Percentiles rank a stretch among this genome's conserved stretches.
phyloP scores from a whole-genome alignment of 2,888 invertebrate species.

The Nipponacmea schrenckii region DNA sequence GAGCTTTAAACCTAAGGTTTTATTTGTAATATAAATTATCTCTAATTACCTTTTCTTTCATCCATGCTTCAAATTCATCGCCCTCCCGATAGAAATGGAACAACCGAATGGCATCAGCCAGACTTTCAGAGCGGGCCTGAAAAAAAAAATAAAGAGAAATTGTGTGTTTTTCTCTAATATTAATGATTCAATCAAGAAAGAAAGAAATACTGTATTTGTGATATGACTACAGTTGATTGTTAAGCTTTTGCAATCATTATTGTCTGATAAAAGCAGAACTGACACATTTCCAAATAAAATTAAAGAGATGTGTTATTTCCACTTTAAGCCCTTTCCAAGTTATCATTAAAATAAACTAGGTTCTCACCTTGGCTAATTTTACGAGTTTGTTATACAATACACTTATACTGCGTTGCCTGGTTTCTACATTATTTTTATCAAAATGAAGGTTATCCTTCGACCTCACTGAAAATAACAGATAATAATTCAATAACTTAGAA shows the following conservation, averaged over 20 bases:
- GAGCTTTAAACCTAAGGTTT: too few species aligned
- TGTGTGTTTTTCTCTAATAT: too few species aligned
- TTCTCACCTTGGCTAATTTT: constrained; percentile 76
- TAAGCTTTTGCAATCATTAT: too few species aligned
- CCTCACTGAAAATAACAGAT: constrained; percentile 53
- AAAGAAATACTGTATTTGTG: too few species aligned
- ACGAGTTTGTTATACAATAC: constrained; percentile 84
- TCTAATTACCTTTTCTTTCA: constrained; percentile 80
- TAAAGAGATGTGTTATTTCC: too few species aligned
- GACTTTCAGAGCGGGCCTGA: constrained; percentile 80
- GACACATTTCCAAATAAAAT: neutral
- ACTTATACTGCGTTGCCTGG: constrained; percentile 82
- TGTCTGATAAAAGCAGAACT: neutral
- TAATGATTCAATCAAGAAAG: too few species aligned
- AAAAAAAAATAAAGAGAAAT: constrained; percentile 25
- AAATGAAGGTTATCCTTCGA: constrained; percentile 68
- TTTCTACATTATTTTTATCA: constrained; percentile 83
- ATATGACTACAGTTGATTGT: too few species aligned
- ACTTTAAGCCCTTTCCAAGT: too few species aligned
- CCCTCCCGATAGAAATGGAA: constrained; percentile 96
- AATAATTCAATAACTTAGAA: neutral
- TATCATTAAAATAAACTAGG: neutral
- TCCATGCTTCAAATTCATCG: constrained; percentile 98
- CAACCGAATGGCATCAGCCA: constrained; percentile 91
- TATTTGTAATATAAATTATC: too few species aligned